A percentile compares a stretch with the other conserved stretches of the same genome.
phyloP scores from a whole-genome alignment of 2,113 vertebrate species.

The Malurus alboscapulatus region DNA sequence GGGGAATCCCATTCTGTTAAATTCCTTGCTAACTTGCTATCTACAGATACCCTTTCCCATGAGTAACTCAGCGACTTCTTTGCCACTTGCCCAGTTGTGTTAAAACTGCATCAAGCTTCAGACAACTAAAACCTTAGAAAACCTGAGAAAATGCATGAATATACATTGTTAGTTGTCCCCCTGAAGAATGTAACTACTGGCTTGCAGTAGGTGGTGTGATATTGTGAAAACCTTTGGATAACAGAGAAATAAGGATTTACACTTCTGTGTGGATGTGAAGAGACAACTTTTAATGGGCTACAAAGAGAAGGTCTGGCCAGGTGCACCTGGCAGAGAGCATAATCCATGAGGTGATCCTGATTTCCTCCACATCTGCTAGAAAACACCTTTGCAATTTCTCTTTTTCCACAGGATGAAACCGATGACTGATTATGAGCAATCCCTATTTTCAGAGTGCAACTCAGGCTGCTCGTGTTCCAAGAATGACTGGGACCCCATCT shows the following conservation, averaged over 20 bases:
- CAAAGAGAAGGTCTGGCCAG: background rate
- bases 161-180: background rate
- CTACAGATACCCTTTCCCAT: rapidly evolving
- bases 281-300: background rate
- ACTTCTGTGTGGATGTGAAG: background rate
- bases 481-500: slow-evolving; percentile 88
- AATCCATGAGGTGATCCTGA: background rate
- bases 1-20: background rate
- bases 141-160: background rate
- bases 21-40: background rate
- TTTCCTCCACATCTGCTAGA: background rate
- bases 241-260: background rate
- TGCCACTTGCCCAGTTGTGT: background rate
- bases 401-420: slow-evolving; percentile 68
- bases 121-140: background rate
- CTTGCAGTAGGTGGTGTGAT: background rate
- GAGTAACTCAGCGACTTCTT: background rate
- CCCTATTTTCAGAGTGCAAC: slow-evolving; percentile 86
- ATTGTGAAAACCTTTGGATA: background rate
- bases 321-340: background rate
- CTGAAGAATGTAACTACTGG: background rate
- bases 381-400: background rate
- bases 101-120: background rate
- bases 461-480: slow-evolving; percentile 79
- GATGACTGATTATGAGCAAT: slow-evolving; percentile 62